These are phyloP conservation scores for Cygnus olor DNA, from an alignment of 2,797 vertebrate species.

Conservation along the genomic window DNA sequence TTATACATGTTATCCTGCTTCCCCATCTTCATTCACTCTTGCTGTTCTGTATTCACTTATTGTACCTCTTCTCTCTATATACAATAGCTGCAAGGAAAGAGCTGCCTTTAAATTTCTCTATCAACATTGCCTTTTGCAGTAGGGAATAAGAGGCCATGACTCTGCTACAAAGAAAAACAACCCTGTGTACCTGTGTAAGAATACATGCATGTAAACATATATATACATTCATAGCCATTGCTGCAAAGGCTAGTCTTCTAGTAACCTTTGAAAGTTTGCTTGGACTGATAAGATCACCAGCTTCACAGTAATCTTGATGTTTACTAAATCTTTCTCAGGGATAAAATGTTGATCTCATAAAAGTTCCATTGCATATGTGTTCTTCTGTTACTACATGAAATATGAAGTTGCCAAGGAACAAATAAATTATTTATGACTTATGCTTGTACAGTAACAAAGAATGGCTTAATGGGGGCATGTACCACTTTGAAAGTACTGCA, in stretches of 20 bases:
- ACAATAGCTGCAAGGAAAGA: background rate
- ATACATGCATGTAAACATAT: background rate
- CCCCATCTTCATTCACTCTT: background rate
- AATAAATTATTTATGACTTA: constrained; percentile 55
- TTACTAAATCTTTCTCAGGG: background rate
- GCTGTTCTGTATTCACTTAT: background rate
- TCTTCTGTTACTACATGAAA: background rate
- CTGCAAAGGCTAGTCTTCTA: background rate
- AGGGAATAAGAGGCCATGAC: background rate
- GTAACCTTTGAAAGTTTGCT: background rate
- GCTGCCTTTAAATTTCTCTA: background rate
- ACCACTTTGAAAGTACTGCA: background rate
- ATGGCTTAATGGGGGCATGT: constrained; percentile 37
- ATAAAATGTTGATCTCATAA: constrained; percentile 14
- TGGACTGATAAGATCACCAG: background rate
- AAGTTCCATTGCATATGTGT: background rate
- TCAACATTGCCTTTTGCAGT: background rate
- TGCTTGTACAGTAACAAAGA: constrained; percentile 7
- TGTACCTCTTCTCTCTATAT: background rate
- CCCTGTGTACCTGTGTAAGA: background rate
- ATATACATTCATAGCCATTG: background rate
- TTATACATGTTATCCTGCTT: background rate
- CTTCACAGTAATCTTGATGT: background rate
- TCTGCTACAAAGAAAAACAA: background rate
- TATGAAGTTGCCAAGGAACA: constrained; percentile 11